phyloP scores from a whole-genome alignment of 1,140 invertebrate genomes.

The Phenacoccus solenopsis region DNA sequence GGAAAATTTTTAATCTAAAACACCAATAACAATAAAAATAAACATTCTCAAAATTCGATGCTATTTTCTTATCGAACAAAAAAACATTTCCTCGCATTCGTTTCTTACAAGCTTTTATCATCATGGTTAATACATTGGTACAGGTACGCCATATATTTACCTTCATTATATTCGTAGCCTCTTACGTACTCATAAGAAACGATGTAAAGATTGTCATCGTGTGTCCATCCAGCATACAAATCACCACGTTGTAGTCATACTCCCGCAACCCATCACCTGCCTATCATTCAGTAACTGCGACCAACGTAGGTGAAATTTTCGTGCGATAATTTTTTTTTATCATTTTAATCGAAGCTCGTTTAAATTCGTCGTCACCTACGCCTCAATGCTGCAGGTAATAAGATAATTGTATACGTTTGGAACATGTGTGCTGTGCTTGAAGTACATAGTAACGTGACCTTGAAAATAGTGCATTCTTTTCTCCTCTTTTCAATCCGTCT shows the following conservation, averaged over 20 bases:
- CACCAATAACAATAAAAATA: too few relatives aligned
- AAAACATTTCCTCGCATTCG: too few relatives aligned
- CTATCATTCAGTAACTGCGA: background rate
- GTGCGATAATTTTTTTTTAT: background rate
- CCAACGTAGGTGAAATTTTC: background rate
- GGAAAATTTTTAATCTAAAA: too few relatives aligned
- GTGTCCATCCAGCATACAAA: background rate
- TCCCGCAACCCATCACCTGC: background rate
- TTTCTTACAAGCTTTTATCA: too few relatives aligned
- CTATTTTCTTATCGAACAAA: too few relatives aligned
- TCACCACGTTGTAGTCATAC: too few relatives aligned
- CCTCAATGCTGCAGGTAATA: background rate
- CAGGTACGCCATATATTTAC: too few relatives aligned
- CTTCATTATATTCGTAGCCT: too few relatives aligned
- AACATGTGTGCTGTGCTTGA: background rate
- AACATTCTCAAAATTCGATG: too few relatives aligned
- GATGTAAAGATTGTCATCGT: background rate
- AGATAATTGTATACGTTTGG: background rate
- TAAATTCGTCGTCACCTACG: background rate
- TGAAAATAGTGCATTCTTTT: constrained; percentile 2
- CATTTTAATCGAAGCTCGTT: background rate
- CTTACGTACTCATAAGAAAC: too few relatives aligned
- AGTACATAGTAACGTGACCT: background rate
- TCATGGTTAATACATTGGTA: too few relatives aligned
- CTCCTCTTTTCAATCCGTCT: background rate